phyloP scores from a whole-genome alignment of 2,888 invertebrate genomes.

The Busseola fusca region DNA sequence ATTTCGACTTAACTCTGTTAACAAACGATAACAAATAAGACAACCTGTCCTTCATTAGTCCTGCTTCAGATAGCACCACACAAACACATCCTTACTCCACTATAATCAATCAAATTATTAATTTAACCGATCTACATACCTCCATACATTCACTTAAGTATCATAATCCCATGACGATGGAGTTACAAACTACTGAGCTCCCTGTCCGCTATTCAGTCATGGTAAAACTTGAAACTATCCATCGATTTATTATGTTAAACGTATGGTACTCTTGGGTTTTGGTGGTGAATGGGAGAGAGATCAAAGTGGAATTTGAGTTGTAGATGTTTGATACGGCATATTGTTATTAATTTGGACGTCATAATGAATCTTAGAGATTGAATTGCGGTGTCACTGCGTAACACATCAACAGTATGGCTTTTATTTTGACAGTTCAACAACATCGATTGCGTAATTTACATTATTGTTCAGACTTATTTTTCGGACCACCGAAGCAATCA shows the following conservation, averaged over 20 bases:
- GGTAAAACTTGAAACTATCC: constrained; percentile 49
- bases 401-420: not conserved
- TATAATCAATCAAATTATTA: constrained; percentile 57
- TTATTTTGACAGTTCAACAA: not conserved
- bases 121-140: constrained; percentile 49
- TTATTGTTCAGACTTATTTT: not conserved
- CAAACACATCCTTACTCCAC: constrained; percentile 22
- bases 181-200: constrained; percentile 60
- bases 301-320: constrained; percentile 43
- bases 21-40: not conserved
- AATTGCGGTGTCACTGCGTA: not conserved
- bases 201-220: constrained; percentile 59
- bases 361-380: not conserved
- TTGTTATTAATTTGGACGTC: constrained; percentile 12
- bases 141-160: constrained; percentile 57
- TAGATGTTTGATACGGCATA: constrained; percentile 8
- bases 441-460: not conserved
- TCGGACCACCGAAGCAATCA: not conserved
- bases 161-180: constrained; percentile 48
- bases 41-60: not conserved
- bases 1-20: not conserved
- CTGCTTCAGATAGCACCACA: not conserved
- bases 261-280: constrained; percentile 58
- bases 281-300: constrained; percentile 32
- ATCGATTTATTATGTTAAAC: constrained; percentile 63